phyloP scores from a whole-genome alignment of 2,797 vertebrate species.

The Arctocebus calabarensis region DNA sequence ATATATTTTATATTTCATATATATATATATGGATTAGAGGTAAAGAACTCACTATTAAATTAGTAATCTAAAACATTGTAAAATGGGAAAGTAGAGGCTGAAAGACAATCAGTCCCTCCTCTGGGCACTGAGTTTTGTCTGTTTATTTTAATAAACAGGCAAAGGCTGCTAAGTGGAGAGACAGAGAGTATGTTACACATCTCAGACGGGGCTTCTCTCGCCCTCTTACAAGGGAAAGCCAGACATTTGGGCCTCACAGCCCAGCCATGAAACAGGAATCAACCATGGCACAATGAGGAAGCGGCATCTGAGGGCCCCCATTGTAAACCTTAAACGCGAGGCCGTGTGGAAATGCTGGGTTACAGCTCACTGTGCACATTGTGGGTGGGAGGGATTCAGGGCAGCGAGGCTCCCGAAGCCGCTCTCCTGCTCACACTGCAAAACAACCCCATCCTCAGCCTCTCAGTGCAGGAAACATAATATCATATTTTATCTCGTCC shows the following conservation, averaged over 20 bases:
- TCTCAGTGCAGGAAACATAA: conserved; percentile 58
- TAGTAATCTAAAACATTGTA: conserved; percentile 74
- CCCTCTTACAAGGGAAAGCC: conserved; percentile 71
- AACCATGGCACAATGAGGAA: conserved; percentile 66
- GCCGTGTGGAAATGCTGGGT: conserved; percentile 14
- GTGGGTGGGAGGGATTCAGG: neutral
- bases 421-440: neutral
- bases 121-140: conserved; percentile 80
- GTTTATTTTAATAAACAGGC: conserved; percentile 80
- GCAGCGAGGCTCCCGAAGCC: neutral
- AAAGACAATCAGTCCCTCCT: conserved; percentile 74
- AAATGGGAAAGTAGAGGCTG: conserved; percentile 76
- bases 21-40: conserved; percentile 62
- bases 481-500: conserved; percentile 66
- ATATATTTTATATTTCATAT: neutral
- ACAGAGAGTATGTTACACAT: conserved; percentile 66
- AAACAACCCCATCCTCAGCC: conserved; percentile 17
- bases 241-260: conserved; percentile 68
- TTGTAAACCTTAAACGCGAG: neutral
- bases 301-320: conserved; percentile 69
- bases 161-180: conserved; percentile 75
- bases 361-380: neutral
- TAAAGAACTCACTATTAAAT: conserved; percentile 77
- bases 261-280: conserved; percentile 54
- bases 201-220: conserved; percentile 70